phyloP scores from a whole-genome alignment of 2,888 invertebrate genomes.

The Heliconius aoede region DNA sequence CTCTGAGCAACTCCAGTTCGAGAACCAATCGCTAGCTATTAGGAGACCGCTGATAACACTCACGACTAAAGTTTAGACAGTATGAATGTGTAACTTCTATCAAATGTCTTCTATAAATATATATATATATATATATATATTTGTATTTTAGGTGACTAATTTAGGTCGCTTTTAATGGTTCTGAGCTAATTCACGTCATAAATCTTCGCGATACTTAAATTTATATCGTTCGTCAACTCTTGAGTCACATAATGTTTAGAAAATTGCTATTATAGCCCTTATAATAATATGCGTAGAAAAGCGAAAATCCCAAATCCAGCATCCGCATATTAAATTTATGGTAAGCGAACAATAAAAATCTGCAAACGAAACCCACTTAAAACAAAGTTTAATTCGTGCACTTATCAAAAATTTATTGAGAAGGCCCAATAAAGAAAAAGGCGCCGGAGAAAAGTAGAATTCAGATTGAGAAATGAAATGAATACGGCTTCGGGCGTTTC shows the following conservation, averaged over 20 bases:
- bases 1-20: slow-evolving; percentile 66
- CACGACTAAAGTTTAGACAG: slow-evolving; percentile 49
- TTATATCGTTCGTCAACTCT: slow-evolving; percentile 48
- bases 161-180: slow-evolving; percentile 46
- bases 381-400: slow-evolving; percentile 68
- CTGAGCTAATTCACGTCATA: slow-evolving; percentile 46
- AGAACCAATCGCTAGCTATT: slow-evolving; percentile 69
- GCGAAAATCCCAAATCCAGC: slow-evolving; percentile 28
- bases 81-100: slow-evolving; percentile 43
- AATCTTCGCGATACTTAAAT: slow-evolving; percentile 48
- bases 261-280: slow-evolving; percentile 38
- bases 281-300: slow-evolving; percentile 38
- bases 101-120: slow-evolving; percentile 19
- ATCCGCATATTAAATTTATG: slow-evolving; percentile 37
- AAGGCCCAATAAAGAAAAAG: slow-evolving; percentile 75
- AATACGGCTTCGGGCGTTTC: slow-evolving; percentile 82
- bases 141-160: slow-evolving; percentile 44
- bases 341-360: slow-evolving; percentile 47
- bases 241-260: slow-evolving; percentile 40
- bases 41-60: slow-evolving; percentile 64
- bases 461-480: slow-evolving; percentile 83
- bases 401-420: slow-evolving; percentile 81
- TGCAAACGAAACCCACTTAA: slow-evolving; percentile 49
- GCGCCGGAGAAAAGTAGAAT: slow-evolving; percentile 74
- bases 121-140: too few relatives aligned